Evolutionary conservation across 2,797 vertebrate genomes (phyloP), one percentile per base, ranked within the genome.

Genomic region (Ispidina lecontei): DNA sequence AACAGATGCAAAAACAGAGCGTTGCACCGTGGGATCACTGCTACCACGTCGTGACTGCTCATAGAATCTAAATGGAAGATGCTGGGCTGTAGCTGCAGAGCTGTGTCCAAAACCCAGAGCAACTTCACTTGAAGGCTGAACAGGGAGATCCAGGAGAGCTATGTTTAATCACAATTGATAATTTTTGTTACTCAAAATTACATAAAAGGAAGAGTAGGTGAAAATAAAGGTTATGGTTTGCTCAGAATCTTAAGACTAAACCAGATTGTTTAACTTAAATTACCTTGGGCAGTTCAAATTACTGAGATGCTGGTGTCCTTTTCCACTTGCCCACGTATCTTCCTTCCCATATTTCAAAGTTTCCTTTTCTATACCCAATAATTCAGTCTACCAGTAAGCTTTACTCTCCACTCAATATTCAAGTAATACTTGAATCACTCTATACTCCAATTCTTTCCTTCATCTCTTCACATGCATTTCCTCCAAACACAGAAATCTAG

Each of bases 31-130:
- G 9, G 98, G 98, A 96, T 99, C 99, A 4, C 98, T 98, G 94
- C 98, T 98, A 60, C 98, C 98, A 20, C 99, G 98, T 12, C 99
- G 98, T 1, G 99, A 98, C 93, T 99, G 99, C 79, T 99, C 99
- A 6, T 99, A 99, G 96, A 99, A 99, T 18, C 99, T 97, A 96
- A 99, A 99, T 7, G 99, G 99, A 65, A 99, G 97, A 94, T 98
- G 98, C 46, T 98, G 98, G n/a, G 97, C 70, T 46, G 97, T 54
- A 52, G 97, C 87, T 79, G 97, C 73, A 22, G 97, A 95, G 2
- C 98, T 96, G 65, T 99, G 98, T 49, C 98, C 95, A 60, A 99
- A 99, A n/a, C 99, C 99, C 95, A 99, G 92, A 67, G 99, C 98
- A 60, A 99, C 98, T 82, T 99, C 99, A 1, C 98, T 97, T 1